These are phyloP conservation scores for Phalacrocorax carbo DNA, from an alignment of 2,113 vertebrate species.

Conservation along the genomic window DNA sequence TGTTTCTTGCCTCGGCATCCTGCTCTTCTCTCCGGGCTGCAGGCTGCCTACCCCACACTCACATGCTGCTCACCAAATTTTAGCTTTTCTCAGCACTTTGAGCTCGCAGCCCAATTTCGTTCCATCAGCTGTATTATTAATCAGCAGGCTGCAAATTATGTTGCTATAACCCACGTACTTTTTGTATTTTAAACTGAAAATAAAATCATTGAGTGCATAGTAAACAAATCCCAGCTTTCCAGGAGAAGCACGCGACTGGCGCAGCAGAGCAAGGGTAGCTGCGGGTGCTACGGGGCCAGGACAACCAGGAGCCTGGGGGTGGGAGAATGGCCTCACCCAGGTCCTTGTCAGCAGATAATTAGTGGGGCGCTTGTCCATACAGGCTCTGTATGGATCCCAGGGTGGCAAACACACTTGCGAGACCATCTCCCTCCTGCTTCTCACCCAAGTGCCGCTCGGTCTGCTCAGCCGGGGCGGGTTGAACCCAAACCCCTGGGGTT, in stretches of 20 bases:
- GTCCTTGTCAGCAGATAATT: neutral
- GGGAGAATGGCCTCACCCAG: accelerated
- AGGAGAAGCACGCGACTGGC: accelerated
- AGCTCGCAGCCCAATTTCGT: neutral
- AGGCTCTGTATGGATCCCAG: accelerated
- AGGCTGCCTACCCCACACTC: neutral
- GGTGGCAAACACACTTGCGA: neutral
- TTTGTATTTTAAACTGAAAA: neutral
- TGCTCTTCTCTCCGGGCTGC: neutral
- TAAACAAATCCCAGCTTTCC: constrained; percentile 7
- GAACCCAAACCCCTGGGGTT: neutral
- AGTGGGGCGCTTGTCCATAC: neutral
- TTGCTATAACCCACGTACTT: neutral
- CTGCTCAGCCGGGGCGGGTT: accelerated
- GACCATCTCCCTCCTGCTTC: neutral
- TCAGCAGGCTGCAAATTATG: constrained; percentile 51
- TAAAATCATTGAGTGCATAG: neutral
- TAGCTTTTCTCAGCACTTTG: constrained; percentile 24
- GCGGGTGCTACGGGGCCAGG: neutral
- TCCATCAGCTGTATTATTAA: constrained; percentile 47
- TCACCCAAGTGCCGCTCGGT: neutral
- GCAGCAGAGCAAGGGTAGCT: neutral
- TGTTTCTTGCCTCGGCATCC: neutral
- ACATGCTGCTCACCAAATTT: neutral
- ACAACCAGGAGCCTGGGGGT: accelerated